These are phyloP conservation scores for Pogonophryne albipinna DNA, from an alignment of 2,797 vertebrate genomes.

Conservation along the genomic window DNA sequence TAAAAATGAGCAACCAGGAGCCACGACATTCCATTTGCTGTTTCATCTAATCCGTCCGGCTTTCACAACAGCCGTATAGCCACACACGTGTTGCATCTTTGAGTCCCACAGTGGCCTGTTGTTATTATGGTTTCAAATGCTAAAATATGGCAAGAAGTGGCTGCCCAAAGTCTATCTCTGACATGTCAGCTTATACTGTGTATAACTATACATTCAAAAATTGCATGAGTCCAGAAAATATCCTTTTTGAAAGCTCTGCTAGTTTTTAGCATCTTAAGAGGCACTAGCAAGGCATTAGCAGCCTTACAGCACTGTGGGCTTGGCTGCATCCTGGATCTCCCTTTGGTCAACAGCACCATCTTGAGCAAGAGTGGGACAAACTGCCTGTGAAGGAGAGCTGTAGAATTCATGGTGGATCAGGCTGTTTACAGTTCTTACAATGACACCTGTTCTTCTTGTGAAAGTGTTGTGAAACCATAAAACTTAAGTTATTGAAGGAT, in stretches of 20 bases:
- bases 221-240: neutral
- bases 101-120: slow-evolving; percentile 11
- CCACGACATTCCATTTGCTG: neutral
- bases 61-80: neutral
- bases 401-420: neutral
- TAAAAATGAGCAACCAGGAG: neutral
- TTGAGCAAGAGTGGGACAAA: slow-evolving; percentile 19
- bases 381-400: neutral
- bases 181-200: neutral
- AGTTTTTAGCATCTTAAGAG: neutral
- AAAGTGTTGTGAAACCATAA: neutral
- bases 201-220: neutral
- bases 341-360: slow-evolving; percentile 31
- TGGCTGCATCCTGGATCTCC: slow-evolving; percentile 3
- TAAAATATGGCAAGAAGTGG: neutral
- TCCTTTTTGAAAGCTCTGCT: neutral
- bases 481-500: neutral
- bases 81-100: slow-evolving; percentile 27
- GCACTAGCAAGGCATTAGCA: neutral
- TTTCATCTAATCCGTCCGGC: slow-evolving; percentile 17
- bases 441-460: neutral
- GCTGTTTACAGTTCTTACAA: neutral
- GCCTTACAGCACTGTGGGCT: neutral
- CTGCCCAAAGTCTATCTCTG: slow-evolving; percentile 7
- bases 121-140: slow-evolving; percentile 6